These are phyloP conservation scores for Torymus auratus DNA, from an alignment of 2,888 invertebrate genomes.

Conservation along the genomic window DNA sequence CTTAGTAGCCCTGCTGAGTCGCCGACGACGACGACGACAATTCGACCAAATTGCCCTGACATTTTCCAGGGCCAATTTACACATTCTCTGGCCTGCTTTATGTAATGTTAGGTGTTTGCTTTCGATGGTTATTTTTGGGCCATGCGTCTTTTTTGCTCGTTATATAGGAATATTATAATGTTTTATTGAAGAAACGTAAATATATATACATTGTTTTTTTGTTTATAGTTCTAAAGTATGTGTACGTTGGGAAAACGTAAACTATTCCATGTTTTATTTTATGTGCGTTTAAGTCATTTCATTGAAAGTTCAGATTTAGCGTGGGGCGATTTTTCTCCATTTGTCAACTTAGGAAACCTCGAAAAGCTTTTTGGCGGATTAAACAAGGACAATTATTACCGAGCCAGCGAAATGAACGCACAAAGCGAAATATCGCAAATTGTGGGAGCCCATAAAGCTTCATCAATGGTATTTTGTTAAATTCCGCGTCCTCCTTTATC, in stretches of 20 bases:
- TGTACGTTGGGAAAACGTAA: background rate
- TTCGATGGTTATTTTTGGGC: too few relatives aligned
- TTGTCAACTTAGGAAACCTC: slow-evolving; percentile 30
- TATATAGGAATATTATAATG: too few relatives aligned
- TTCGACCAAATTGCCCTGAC: background rate
- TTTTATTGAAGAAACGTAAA: too few relatives aligned
- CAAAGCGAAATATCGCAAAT: slow-evolving; percentile 18
- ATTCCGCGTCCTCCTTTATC: background rate
- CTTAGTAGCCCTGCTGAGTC: background rate
- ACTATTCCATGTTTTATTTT: background rate
- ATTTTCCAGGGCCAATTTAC: too few relatives aligned
- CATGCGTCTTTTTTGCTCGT: too few relatives aligned
- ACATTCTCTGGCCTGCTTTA: too few relatives aligned
- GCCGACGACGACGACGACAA: too few relatives aligned
- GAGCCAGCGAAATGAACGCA: background rate
- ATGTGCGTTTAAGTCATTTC: background rate
- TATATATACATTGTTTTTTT: too few relatives aligned
- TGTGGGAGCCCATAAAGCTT: slow-evolving; percentile 20
- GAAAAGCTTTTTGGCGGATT: slow-evolving; percentile 41
- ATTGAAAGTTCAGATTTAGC: background rate
- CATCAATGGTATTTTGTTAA: slow-evolving; percentile 15
- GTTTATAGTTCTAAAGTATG: too few relatives aligned
- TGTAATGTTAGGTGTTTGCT: too few relatives aligned
- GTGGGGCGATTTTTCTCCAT: slow-evolving; percentile 25
- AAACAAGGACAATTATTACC: slow-evolving; percentile 30